These are phyloP conservation scores for Oriolus oriolus DNA, from an alignment of 2,113 vertebrate species.

Conservation along the genomic window DNA sequence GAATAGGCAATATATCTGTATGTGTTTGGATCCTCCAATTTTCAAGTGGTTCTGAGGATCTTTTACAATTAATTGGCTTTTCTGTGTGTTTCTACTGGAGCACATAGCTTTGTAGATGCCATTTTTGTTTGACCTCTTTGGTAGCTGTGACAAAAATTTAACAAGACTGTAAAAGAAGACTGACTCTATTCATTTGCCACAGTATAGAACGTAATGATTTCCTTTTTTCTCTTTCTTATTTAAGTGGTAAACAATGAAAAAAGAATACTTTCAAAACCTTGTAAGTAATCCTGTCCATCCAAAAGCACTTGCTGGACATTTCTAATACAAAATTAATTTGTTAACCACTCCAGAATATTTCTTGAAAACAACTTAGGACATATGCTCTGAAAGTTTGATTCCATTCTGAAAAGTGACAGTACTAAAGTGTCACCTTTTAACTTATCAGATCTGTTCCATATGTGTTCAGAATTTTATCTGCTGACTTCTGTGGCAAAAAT, in stretches of 20 bases:
- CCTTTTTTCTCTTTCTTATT: not conserved
- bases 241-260: not conserved
- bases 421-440: not conserved
- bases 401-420: not conserved
- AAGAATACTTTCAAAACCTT: not conserved
- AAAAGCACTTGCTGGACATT: not conserved
- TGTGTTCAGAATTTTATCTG: not conserved
- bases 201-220: not conserved
- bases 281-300: not conserved
- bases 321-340: not conserved
- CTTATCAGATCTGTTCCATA: not conserved
- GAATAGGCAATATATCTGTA: not conserved
- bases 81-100: not conserved
- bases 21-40: not conserved
- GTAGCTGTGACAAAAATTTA: not conserved
- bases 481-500: not conserved
- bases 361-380: not conserved
- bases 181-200: not conserved
- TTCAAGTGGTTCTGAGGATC: not conserved
- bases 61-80: not conserved
- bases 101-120: not conserved
- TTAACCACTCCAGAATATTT: not conserved
- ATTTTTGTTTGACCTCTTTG: not conserved
- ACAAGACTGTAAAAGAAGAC: not conserved
- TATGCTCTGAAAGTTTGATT: not conserved